Conservation (phyloP, 2,113 vertebrate genomes). For the Grus americana region DNA sequence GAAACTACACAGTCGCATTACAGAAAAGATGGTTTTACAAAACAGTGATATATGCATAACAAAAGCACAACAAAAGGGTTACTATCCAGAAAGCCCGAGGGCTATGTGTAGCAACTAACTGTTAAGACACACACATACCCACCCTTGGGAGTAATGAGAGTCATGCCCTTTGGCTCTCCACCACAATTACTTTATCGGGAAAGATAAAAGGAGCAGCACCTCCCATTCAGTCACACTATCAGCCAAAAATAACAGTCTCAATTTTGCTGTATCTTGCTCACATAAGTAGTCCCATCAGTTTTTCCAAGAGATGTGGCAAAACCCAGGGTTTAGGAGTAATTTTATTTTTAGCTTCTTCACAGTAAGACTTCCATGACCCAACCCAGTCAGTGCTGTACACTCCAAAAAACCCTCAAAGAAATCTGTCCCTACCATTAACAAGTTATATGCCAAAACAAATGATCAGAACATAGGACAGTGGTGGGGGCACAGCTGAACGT, state of each 20-base stretch:
- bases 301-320: not conserved
- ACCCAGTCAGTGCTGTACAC: not conserved
- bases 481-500: not conserved
- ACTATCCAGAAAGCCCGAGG: not conserved
- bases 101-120: not conserved
- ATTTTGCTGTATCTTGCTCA: not conserved
- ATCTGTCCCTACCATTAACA: not conserved
- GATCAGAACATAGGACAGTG: not conserved
- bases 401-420: not conserved
- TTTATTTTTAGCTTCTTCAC: not conserved
- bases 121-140: not conserved
- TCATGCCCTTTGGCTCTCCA: not conserved
- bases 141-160: not conserved
- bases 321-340: not conserved
- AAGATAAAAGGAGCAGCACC: not conserved
- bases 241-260: constrained; percentile 21
- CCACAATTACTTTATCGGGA: not conserved
- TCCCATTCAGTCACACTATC: not conserved
- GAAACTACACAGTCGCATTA: not conserved
- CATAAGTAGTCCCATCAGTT: not conserved
- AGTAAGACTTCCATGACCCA: not conserved
- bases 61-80: not conserved
- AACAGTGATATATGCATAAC: not conserved
- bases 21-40: not conserved
- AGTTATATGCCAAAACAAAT: not conserved